Base-by-base conservation (phyloP, 2,113 vertebrate genomes). In the Tricholaema leucomelas region DNA sequence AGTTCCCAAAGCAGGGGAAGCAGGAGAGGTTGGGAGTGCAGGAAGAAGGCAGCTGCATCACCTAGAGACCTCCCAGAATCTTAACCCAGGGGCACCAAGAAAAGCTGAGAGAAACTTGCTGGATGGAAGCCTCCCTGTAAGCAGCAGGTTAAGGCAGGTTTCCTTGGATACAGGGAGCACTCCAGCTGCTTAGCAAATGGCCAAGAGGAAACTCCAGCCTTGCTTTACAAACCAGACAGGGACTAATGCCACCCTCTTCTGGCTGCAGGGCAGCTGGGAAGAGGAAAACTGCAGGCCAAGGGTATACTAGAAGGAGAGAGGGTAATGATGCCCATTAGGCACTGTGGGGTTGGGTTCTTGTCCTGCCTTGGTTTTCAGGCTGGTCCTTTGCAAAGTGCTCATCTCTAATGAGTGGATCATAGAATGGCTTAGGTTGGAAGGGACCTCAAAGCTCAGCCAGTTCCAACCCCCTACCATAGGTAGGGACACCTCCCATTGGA, bases 121-220 rank as follows among this genome's bases (percentile, higher is more conserved):
- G 4, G 79, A 19, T 1, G 2, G 83, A 76, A 88, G 55, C 74
- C 36, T 94, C 50, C 66, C 55, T n/a, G 67, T 31, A 33, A 91
- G 78, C 88, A 92, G 84, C 84, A 94, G 94, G 92, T 94, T 95
- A 95, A 94, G 74, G 46, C 86, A 91, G 88, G 93, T 96, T 94
- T 95, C 94, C 88, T 93, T 96, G 96, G 96, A 95, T 93, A 96
- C 96, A 95, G 75, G 87, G 86, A 92, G 74, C 74, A 91, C 84
- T 96, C 96, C 94, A 95, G 94, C 93, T 94, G 93, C 95, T 95
- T 73, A 94, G 93, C 50, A 93, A 95, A 95, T 60, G 92, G 84
- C 74, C 93, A 91, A 54, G 56, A 90, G 83, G 76, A 88, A 93
- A 88, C 93, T 93, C 94, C 61, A 81, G 70, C n/a, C 85, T 85